Base-by-base conservation (phyloP, 1,140 invertebrate species). In the Papilio helenus region DNA sequence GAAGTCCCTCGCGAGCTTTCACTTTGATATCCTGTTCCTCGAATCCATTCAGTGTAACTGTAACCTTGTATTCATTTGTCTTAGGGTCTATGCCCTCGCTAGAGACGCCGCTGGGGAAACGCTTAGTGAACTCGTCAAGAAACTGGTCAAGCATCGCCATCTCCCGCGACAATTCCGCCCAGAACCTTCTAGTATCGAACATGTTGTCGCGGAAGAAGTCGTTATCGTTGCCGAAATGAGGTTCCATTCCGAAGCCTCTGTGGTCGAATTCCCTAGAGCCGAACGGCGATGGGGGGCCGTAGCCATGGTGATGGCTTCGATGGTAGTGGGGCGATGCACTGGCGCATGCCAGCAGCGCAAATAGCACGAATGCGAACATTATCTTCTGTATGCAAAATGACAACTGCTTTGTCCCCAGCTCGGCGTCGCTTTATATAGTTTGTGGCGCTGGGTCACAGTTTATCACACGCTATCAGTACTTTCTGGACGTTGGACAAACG, bases 381-480 rank as follows among this genome's bases (percentile, higher is more conserved):
- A 68, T 84, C 80, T 12, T 26, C 58, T 8, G 46, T 74, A 65
- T 26, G 34, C 23, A 78, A 14, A 71, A 73, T 49, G 79, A 80
- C 79, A 73, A 83, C 83, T 83, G 72, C 23, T 44, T 68, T 49
- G 51, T 77, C 51, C 14, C 20, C 49, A 46, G 26, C 18, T 61
- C 23, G 16, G 8, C 39, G 73, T 78, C 23, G 44, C 78, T 76
- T 74, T 84, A 85, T 87, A 89, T 87, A 87, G 61, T n/a, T 18
- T 42, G n/a, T 71, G 79, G 71, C 49, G 49, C 26, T 18, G 81
- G 84, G 81, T 85, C 85, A 83, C 73, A 84, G 85, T 85, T 83
- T 88, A 89, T 88, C 86, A 18, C 44, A 16, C 72, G 29, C 80
- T 86, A 84, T 96, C 95, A 18, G 97, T 79, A 85, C 71, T 58